Evolutionary conservation across 2,797 vertebrate species (phyloP).

Genomic region (Cuculus canorus): DNA sequence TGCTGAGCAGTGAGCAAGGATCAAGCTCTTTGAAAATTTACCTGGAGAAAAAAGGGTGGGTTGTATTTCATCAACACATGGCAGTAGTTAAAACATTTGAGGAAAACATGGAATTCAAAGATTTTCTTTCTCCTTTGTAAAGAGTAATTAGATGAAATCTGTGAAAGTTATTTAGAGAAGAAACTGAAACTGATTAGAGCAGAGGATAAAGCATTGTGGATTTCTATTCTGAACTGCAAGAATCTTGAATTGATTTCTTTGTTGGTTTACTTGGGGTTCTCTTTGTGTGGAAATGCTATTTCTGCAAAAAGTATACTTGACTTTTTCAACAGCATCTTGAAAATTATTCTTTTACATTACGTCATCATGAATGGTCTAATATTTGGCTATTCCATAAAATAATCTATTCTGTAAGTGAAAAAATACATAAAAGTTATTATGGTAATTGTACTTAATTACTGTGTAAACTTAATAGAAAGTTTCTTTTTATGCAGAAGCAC

Average conservation of each 20-base stretch:
- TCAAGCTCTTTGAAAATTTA: neutral
- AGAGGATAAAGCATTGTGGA: neutral
- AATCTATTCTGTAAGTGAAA: neutral
- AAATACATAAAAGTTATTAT: neutral
- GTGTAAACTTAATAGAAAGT: neutral
- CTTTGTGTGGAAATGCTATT: neutral
- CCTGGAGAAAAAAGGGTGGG: neutral
- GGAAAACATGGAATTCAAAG: neutral
- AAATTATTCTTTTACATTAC: neutral
- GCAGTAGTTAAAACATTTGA: neutral
- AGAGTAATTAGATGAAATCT: neutral
- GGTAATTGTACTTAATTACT: neutral
- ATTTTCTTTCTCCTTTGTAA: neutral
- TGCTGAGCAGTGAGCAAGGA: neutral
- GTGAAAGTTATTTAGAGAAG: neutral
- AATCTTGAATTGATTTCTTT: neutral
- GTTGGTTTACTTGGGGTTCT: neutral
- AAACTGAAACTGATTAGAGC: neutral
- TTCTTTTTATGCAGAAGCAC: neutral
- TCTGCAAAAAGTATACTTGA: neutral
- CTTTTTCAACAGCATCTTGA: neutral
- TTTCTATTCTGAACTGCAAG: neutral
- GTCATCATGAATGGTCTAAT: neutral
- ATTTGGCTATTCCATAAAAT: neutral
- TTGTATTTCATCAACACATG: neutral